A percentile compares a stretch with the other conserved stretches of the same genome.
These are phyloP conservation scores for Synergus gifuensis DNA, from an alignment of 2,888 invertebrate genomes.

Conservation along the genomic window DNA sequence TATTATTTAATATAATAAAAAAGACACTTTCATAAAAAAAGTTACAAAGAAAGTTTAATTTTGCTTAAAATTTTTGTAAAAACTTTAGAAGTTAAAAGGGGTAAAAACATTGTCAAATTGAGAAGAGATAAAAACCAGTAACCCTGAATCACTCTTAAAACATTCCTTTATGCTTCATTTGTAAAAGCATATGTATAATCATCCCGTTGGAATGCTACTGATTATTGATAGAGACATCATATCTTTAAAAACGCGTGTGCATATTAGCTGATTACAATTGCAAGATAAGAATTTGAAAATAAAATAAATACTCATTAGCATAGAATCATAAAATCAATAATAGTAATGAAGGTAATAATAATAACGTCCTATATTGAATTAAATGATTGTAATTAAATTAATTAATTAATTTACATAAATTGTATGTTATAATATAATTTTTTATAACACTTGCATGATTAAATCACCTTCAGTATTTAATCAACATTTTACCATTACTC, in stretches of 20 bases:
- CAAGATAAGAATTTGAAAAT: neutral
- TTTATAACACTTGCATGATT: too few species aligned
- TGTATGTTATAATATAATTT: too few species aligned
- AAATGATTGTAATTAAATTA: too few species aligned
- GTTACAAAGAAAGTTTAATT: too few species aligned
- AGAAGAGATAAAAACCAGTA: neutral
- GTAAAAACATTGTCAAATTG: neutral
- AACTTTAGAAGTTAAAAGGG: neutral
- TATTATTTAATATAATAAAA: too few species aligned
- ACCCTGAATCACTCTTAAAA: neutral
- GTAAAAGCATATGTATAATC: neutral
- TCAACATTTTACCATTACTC: too few species aligned
- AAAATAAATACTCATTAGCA: neutral
- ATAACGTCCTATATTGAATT: too few species aligned
- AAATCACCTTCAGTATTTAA: too few species aligned
- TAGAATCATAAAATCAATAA: neutral
- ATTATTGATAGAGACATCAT: conserved; percentile 4
- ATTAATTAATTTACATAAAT: too few species aligned
- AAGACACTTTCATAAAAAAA: too few species aligned
- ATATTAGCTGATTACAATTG: neutral
- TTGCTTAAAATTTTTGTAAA: neutral
- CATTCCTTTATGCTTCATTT: neutral
- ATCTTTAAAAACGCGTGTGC: neutral
- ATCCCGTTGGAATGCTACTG: conserved; percentile 19
- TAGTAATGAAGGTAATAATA: too few species aligned